Conservation (phyloP, 2,113 vertebrate genomes). For the Amblyornis subalaris region DNA sequence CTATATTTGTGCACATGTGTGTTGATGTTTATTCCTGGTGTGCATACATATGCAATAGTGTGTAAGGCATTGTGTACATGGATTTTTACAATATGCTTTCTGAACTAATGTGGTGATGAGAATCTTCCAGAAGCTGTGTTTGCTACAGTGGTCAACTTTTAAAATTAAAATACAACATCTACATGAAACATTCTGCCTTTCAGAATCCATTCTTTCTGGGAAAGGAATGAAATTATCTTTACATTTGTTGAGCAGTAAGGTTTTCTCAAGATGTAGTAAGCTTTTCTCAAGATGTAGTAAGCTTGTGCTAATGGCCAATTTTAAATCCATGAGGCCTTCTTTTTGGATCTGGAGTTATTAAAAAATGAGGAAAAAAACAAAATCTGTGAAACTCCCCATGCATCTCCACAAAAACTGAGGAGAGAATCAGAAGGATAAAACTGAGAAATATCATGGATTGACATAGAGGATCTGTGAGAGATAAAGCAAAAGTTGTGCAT, state of each 20-base stretch:
- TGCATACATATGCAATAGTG: accelerated
- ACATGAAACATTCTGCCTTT: background rate
- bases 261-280: background rate
- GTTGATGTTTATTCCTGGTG: background rate
- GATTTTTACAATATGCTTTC: background rate
- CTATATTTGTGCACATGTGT: accelerated
- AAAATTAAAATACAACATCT: background rate
- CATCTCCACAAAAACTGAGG: background rate
- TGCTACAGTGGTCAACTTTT: background rate
- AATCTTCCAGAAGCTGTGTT: background rate
- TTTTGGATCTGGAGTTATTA: background rate
- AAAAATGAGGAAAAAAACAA: background rate
- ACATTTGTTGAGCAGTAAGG: background rate
- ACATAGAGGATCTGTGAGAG: background rate
- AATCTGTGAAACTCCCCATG: background rate
- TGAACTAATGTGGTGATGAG: background rate
- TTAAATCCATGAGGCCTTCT: background rate
- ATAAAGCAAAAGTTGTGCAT: background rate
- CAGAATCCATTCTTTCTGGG: background rate
- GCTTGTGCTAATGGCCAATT: accelerated
- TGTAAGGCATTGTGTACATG: background rate
- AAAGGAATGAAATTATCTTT: background rate
- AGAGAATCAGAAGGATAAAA: background rate
- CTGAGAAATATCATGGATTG: background rate
- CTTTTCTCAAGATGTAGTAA: background rate